Evolutionary conservation across 2,113 vertebrate genomes (phyloP).

Genomic region (Paradoxurus hermaphroditus): DNA sequence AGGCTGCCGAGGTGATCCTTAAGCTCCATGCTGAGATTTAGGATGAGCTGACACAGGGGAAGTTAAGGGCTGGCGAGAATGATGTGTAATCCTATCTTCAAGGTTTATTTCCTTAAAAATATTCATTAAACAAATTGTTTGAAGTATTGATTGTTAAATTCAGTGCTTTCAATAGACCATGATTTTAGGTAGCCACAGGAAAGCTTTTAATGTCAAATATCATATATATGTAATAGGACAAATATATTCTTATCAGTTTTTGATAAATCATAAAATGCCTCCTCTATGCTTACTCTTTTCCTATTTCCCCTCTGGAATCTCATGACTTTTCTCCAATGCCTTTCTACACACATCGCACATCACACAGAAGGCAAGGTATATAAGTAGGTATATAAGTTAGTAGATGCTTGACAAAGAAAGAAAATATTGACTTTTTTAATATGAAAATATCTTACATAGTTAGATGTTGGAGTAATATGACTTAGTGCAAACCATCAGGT

Average conservation of each 20-base stretch:
- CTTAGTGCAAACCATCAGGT: background rate
- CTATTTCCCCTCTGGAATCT: background rate
- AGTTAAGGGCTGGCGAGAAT: background rate
- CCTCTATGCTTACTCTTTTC: background rate
- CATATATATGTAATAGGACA: background rate
- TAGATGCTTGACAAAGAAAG: background rate
- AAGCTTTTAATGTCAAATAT: background rate
- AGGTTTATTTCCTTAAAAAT: background rate
- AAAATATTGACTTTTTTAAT: background rate
- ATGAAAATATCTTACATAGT: background rate
- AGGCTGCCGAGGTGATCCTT: background rate
- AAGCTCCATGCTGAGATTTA: background rate
- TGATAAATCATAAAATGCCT: background rate
- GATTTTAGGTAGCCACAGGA: background rate
- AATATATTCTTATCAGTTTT: background rate
- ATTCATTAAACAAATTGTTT: background rate
- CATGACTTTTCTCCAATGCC: background rate
- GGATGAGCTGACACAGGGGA: background rate
- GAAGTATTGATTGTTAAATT: slow-evolving; percentile 1
- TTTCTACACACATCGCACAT: background rate
- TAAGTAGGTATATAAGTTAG: background rate
- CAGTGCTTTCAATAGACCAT: background rate
- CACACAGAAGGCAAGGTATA: background rate
- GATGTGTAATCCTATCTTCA: background rate
- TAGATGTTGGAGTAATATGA: background rate